These are phyloP conservation scores for Tricholaema leucomelas DNA, from an alignment of 2,113 vertebrate genomes.

Conservation along the genomic window DNA sequence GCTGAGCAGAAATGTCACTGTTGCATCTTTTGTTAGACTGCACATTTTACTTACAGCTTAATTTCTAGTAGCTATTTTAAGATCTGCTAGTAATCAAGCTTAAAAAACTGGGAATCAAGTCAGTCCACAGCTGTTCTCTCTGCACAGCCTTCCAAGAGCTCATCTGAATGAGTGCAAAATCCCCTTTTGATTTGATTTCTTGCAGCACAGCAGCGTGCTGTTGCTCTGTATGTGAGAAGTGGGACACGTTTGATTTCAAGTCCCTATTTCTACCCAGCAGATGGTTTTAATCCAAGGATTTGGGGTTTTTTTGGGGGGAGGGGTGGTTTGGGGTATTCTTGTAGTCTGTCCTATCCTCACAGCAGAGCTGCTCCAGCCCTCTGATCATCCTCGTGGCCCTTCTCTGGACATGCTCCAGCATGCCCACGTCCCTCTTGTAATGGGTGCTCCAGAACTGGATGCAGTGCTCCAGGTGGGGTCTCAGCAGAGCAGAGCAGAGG, in stretches of 20 bases:
- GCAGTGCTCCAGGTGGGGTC: too few species aligned
- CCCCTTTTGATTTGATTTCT: conserved; percentile 3
- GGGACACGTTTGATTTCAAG: not conserved
- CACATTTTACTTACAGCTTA: conserved; percentile 35
- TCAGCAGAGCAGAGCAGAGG: too few species aligned
- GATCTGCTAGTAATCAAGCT: conserved; percentile 28
- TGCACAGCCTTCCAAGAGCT: not conserved
- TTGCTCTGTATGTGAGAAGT: not conserved
- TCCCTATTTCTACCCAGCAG: not conserved
- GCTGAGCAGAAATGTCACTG: conserved; percentile 8
- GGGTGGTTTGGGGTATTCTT: not conserved
- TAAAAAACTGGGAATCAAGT: conserved; percentile 10
- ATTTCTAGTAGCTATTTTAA: conserved; percentile 43
- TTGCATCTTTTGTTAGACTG: conserved; percentile 33
- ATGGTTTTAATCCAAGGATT: not conserved
- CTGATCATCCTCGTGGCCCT: too few species aligned
- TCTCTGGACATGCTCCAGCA: too few species aligned
- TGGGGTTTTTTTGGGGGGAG: too few species aligned
- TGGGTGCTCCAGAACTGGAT: too few species aligned
- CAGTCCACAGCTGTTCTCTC: conserved; percentile 40
- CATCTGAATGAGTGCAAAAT: conserved; percentile 41
- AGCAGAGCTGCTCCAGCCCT: too few species aligned
- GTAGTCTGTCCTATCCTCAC: too few species aligned
- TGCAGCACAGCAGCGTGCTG: not conserved
- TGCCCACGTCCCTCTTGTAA: too few species aligned